A percentile compares a stretch with the other conserved stretches of the same genome.
Conservation (phyloP, 2,888 invertebrate species). For the Oscheius myriophilus region DNA sequence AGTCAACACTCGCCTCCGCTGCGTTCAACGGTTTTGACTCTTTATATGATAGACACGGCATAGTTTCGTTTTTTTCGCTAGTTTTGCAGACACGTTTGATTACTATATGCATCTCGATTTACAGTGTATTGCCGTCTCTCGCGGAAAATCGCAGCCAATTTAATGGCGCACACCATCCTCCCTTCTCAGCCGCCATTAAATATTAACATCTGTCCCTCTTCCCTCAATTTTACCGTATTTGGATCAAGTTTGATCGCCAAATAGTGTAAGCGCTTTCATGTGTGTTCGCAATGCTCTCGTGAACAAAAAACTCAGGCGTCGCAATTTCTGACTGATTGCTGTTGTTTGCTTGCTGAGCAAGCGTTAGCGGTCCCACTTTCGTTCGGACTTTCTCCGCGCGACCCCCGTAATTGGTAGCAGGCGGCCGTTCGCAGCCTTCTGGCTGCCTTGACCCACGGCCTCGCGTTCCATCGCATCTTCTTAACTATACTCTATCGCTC, state of each 20-base stretch:
- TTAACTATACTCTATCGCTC: constrained; percentile 36
- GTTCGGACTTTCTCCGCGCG: constrained; percentile 28
- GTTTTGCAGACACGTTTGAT: too few relatives aligned
- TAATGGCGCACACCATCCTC: neutral
- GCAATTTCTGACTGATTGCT: constrained; percentile 2
- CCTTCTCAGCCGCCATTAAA: neutral
- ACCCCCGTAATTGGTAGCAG: constrained; percentile 31
- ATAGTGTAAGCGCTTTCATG: too few relatives aligned
- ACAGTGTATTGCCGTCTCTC: constrained; percentile 15
- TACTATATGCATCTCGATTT: constrained; percentile 8
- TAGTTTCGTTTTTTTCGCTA: constrained; percentile 11
- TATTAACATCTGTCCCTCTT: too few relatives aligned
- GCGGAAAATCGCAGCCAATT: constrained; percentile 25
- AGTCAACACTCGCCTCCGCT: constrained; percentile 26
- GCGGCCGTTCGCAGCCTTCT: constrained; percentile 30
- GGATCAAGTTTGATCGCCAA: too few relatives aligned
- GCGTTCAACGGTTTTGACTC: constrained; percentile 5
- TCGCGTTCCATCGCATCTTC: constrained; percentile 28
- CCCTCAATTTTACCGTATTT: too few relatives aligned
- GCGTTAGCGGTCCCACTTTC: constrained; percentile 19
- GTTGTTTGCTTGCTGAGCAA: constrained; percentile 30
- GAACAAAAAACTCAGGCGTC: too few relatives aligned
- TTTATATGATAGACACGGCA: neutral
- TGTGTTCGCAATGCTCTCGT: too few relatives aligned
- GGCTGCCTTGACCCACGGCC: constrained; percentile 36